Evolutionary conservation across 2,888 invertebrate species (phyloP).

Genomic region (Lampropteryx suffumata): DNA sequence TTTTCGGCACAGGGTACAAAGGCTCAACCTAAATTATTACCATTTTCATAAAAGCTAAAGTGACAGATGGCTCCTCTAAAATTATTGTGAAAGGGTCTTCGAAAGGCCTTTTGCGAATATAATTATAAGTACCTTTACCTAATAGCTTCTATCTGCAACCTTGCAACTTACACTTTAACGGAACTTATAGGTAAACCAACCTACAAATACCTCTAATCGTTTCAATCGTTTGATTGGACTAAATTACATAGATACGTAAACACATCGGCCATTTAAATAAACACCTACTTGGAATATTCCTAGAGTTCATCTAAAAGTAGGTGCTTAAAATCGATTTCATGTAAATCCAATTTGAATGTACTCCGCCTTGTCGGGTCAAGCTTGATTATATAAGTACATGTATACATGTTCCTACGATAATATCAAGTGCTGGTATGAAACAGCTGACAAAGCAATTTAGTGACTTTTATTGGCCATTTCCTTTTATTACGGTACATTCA

Average conservation of each 20-base stretch:
- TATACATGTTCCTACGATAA: no score
- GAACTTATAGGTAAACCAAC: no score
- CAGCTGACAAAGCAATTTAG: constrained; percentile 23
- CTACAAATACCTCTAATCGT: no score
- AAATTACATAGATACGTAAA: no score
- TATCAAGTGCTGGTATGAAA: constrained; percentile 10
- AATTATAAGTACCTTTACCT: no score
- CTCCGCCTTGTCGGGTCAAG: neutral
- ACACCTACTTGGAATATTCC: no score
- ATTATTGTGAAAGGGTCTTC: constrained; percentile 9
- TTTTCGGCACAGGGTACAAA: constrained; percentile 22
- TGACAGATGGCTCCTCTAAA: constrained; percentile 19
- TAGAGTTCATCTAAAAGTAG: no score
- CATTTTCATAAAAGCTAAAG: constrained; percentile 27
- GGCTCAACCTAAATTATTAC: constrained; percentile 21
- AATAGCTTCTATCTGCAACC: neutral
- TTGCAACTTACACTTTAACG: no score
- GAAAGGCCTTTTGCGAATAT: neutral
- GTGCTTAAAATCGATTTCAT: no score
- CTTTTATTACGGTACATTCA: constrained; percentile 17
- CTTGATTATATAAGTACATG: no score
- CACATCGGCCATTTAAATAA: no score
- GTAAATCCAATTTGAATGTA: neutral
- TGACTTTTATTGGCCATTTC: constrained; percentile 27
- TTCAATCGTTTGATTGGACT: no score